Conservation (phyloP, 2,888 invertebrate genomes). For the Acleris laterana region DNA sequence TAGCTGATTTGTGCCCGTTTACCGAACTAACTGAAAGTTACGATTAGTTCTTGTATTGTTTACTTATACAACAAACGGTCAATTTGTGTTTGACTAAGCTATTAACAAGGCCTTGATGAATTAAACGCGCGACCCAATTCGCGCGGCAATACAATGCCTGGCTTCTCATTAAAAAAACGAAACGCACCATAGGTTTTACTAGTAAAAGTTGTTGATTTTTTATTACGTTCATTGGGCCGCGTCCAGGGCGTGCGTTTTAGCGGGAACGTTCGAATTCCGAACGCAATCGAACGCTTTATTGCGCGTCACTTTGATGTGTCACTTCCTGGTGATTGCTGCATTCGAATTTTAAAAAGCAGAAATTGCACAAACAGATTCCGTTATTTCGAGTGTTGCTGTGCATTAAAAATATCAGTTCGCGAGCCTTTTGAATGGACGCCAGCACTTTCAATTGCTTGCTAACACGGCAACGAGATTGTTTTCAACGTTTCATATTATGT, state of each 20-base stretch:
- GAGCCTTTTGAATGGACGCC: neutral
- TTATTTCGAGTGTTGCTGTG: constrained; percentile 49
- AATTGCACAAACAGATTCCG: constrained; percentile 60
- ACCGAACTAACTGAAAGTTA: constrained; percentile 61
- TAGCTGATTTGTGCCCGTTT: constrained; percentile 44
- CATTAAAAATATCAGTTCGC: constrained; percentile 26
- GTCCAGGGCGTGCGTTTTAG: constrained; percentile 43
- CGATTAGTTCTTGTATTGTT: constrained; percentile 62
- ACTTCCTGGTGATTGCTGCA: constrained; percentile 49
- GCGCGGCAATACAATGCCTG: neutral
- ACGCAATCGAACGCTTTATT: constrained; percentile 52
- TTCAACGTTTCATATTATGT: neutral
- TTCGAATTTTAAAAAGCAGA: constrained; percentile 59
- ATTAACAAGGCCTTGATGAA: constrained; percentile 27
- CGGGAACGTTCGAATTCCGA: constrained; percentile 48
- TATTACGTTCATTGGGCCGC: constrained; percentile 24
- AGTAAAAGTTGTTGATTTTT: constrained; percentile 32
- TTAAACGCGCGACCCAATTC: constrained; percentile 10
- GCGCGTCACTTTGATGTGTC: constrained; percentile 63
- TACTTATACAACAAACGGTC: constrained; percentile 36
- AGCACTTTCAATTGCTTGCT: neutral
- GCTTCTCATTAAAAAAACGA: constrained; percentile 1
- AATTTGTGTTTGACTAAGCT: constrained; percentile 32
- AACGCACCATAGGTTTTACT: constrained; percentile 5
- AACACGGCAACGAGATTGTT: constrained; percentile 3